phyloP scores from a whole-genome alignment of 2,113 vertebrate species.

The Tor tambroides region DNA sequence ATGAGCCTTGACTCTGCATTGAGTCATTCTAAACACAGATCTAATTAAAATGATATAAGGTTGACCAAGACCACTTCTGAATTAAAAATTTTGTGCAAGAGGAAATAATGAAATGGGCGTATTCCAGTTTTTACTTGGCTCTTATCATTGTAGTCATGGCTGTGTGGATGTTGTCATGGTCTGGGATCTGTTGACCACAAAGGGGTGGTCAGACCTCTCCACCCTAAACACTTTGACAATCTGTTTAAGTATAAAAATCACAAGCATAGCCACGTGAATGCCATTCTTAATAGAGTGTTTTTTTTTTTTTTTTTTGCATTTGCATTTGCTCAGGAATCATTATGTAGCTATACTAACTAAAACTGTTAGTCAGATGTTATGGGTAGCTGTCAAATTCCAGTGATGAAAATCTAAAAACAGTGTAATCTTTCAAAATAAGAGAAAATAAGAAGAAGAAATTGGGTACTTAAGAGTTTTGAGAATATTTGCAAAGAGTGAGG shows the following conservation, averaged over 20 bases:
- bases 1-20: not conserved
- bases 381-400: not conserved
- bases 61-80: not conserved
- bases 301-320: not conserved
- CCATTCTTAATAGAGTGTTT: not conserved
- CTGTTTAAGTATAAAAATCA: not conserved
- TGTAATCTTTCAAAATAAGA: not conserved
- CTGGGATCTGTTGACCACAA: not conserved
- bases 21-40: not conserved
- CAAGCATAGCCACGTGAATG: not conserved
- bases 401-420: not conserved
- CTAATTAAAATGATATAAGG: not conserved
- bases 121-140: not conserved
- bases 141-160: not conserved
- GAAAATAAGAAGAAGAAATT: not conserved
- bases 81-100: no score
- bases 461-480: not conserved
- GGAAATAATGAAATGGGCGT: not conserved
- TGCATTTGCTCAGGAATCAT: not conserved
- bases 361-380: not conserved
- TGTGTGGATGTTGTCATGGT: not conserved
- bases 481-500: not conserved
- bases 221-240: not conserved
- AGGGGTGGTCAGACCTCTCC: not conserved
- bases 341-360: slow-evolving; percentile 5